phyloP scores from a whole-genome alignment of 2,888 invertebrate genomes.

The Myopa tessellatipennis region DNA sequence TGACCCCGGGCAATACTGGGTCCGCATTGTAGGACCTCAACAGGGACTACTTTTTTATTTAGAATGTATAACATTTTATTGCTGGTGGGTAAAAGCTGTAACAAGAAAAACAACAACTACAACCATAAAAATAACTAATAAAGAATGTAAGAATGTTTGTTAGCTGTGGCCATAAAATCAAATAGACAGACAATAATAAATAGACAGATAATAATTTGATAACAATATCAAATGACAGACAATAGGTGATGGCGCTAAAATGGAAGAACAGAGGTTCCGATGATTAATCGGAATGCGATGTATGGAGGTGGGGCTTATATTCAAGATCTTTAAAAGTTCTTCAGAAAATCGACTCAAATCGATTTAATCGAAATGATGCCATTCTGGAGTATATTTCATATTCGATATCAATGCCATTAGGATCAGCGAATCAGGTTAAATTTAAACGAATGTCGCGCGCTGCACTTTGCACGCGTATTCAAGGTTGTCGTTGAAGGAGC shows the following conservation, averaged over 20 bases:
- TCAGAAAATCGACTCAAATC: no score
- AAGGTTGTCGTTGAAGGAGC: not conserved
- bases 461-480: no score
- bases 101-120: no score
- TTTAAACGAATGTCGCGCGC: no score
- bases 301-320: no score
- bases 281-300: no score
- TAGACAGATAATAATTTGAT: not conserved
- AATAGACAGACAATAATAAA: conserved; percentile 13
- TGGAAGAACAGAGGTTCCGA: not conserved
- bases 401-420: no score
- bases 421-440: not conserved
- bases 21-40: conserved; percentile 2
- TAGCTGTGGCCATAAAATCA: conserved; percentile 10
- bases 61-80: conserved; percentile 17
- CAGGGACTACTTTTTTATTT: not conserved
- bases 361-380: no score
- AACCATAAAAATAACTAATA: not conserved
- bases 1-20: not conserved
- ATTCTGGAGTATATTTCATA: no score
- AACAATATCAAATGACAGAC: not conserved
- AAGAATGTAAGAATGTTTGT: not conserved
- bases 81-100: not conserved
- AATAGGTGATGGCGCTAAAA: not conserved
- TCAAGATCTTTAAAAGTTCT: no score